Base-by-base conservation (phyloP, 2,888 invertebrate species). In the Poecilobothrus nobilitatus region DNA sequence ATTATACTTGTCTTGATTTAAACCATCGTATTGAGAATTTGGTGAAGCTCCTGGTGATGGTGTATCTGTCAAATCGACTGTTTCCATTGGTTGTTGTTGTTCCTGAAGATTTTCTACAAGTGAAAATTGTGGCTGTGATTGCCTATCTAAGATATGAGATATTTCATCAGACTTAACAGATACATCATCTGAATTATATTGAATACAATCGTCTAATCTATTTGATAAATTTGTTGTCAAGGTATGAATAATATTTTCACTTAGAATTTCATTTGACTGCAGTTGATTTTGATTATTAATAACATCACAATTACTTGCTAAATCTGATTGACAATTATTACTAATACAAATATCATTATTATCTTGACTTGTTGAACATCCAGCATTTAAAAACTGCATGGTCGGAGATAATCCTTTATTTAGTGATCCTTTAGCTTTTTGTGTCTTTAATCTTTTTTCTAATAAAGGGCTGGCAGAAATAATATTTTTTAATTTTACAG, bases 31-130 rank as follows among this genome's bases (percentile, higher is more conserved):
- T 65, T 65, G 65, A 67, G 76, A 79, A 4, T 76, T 74, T 6
- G 80, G 81, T 67, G 80, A 79, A 3, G 78, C 77, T 1, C 78
- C 77, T 0, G 80, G 78, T 21, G 80, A 80, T 0, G 80, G 80
- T 3, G 80, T 80, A 18, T 79, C 79, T 12, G 80, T 80, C 66
- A 80, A 70, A 71, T 80, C 80, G 37, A 80, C 80, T 34, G 78
- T 79, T 65, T 80, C 80, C 62, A 80, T 12, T 18, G n/a, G 6
- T 53, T 53, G 18, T n/a, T 12, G 18, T 18, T 18, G 53, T 27
- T 27, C 27, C 27, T 2, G 27, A 2, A 4, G 27, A 27, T 2
- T 27, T 53, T 15, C 15, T 18, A 6, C n/a, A 53, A 6, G 1
- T 18, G 53, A 53, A 15, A 53, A 53, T 53, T 53, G 18, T n/a